Base-by-base conservation (phyloP, 2,888 invertebrate species). In the Diplazon laetatorius region DNA sequence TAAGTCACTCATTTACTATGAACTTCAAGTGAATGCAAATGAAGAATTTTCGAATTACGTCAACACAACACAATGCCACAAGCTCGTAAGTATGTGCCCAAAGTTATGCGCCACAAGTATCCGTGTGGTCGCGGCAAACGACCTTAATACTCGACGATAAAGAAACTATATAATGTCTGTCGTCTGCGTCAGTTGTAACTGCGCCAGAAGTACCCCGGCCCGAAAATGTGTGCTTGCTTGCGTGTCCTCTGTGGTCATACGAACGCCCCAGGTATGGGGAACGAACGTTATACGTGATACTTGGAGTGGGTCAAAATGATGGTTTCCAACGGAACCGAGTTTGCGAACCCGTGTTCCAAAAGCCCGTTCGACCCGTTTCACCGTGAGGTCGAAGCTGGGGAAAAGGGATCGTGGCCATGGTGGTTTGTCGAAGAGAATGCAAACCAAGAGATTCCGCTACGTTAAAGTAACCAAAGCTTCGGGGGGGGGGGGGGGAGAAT, bases 281-380 rank as follows among this genome's bases (percentile, higher is more conserved):
- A 59, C 46, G 30, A 14, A 39, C 30, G 50, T 18, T 16, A 57
- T 70, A 50, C 48, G 50, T 18, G 22, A 57, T 70, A 50, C 48
- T 63, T 59, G 50, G 35, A 65, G 42, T 48, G 50, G 59, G 68
- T 76, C 65, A 77, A 78, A 80, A 74, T 80, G 69, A 76, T 77
- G 73, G n/a, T n/a, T 77, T 80, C 69, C 22, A 37, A 48, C 57
- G 42, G 66, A 52, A 62, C 52, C 20, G 59, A 59, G 48, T 65
- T 70, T 6, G 65, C 62, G 39, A 30, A 44, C 46, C n/a, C 22
- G 44, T 37, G 69, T 46, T 46, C 48, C 69, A 57, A 70, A n/a
- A n/a, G n/a, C 52, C 62, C 71, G 71, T 60, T 75, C 44, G 39
- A 55, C 66, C 63, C 48, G 46, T 39, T 75, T 44, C 46, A 30